Evolutionary conservation across 2,797 vertebrate genomes (phyloP).

Genomic region (Melopsittacus undulatus): DNA sequence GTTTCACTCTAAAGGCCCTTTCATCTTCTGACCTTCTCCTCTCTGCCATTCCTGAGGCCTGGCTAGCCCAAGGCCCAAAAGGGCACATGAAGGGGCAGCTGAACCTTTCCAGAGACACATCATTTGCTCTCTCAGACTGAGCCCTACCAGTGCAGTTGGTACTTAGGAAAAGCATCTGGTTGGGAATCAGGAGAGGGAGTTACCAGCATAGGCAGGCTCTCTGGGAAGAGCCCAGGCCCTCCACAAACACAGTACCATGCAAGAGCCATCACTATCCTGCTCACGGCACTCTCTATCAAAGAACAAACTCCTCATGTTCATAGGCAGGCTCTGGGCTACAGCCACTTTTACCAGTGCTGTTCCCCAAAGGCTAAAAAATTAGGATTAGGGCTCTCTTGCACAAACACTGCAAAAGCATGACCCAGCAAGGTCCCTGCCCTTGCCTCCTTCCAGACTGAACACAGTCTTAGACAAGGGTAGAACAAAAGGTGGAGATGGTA

Average conservation of each 20-base stretch:
- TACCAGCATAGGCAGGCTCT: neutral
- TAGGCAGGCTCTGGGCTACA: neutral
- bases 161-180: neutral
- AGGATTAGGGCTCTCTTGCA: neutral
- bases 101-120: neutral
- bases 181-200: neutral
- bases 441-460: neutral
- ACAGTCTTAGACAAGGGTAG: neutral
- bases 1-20: slow-evolving; percentile 18
- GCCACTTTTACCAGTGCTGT: neutral
- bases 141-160: neutral
- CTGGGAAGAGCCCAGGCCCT: neutral
- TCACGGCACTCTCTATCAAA: neutral
- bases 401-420: neutral
- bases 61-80: neutral
- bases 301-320: neutral
- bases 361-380: neutral
- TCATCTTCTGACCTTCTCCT: slow-evolving; percentile 56
- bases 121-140: neutral
- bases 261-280: neutral
- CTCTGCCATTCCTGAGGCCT: slow-evolving; percentile 11
- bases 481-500: neutral
- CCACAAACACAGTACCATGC: neutral
- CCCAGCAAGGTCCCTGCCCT: neutral
- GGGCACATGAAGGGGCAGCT: neutral